These are phyloP conservation scores for Drosophila watanabei DNA, from an alignment of 1,140 invertebrate genomes.

Conservation along the genomic window DNA sequence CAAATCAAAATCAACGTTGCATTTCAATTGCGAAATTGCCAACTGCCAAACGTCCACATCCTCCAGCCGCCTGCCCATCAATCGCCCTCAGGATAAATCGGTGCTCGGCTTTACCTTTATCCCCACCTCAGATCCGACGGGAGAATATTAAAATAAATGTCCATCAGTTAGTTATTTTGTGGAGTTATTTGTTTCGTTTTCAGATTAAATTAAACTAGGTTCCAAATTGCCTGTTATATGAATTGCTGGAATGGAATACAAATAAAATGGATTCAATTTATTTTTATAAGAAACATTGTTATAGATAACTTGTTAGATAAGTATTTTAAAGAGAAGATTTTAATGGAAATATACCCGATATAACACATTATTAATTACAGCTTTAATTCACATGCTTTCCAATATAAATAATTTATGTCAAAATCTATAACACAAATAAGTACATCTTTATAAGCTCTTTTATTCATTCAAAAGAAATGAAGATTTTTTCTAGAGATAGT, in stretches of 20 bases:
- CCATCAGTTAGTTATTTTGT: constrained; percentile 46
- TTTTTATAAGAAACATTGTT: not conserved
- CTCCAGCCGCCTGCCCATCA: constrained; percentile 38
- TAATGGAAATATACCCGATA: no score
- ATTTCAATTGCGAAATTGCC: constrained; percentile 78
- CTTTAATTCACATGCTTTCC: not conserved
- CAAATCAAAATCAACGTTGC: constrained; percentile 81
- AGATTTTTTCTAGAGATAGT: not conserved
- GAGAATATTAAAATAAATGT: constrained; percentile 80
- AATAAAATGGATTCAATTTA: not conserved
- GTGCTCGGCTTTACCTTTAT: constrained; percentile 7
- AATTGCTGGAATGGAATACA: constrained; percentile 1
- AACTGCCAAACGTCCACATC: constrained; percentile 44
- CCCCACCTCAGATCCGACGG: constrained; percentile 4
- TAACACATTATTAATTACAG: not conserved
- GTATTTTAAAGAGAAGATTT: no score
- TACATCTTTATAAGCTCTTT: not conserved
- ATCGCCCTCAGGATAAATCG: constrained; percentile 41
- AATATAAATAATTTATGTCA: not conserved
- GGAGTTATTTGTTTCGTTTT: constrained; percentile 48
- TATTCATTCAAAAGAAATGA: not conserved
- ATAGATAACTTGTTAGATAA: not conserved
- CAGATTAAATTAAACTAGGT: constrained; percentile 77
- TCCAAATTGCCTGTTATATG: constrained; percentile 56
- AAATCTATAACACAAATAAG: not conserved